Base-by-base conservation (phyloP, 1,140 invertebrate species). In the Eupeodes corollae region DNA sequence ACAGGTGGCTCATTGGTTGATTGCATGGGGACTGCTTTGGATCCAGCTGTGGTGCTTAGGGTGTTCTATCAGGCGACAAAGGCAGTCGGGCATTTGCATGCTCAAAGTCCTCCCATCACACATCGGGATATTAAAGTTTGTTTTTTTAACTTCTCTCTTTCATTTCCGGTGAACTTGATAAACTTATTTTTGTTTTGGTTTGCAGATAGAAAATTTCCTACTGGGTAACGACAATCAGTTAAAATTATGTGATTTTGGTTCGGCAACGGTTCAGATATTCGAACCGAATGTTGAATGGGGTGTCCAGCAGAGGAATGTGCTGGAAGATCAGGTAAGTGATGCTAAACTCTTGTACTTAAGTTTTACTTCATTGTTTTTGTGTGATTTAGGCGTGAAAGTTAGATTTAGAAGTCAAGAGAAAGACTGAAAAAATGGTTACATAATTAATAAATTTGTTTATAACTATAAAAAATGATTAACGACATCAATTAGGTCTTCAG, bases 161-260 rank as follows among this genome's bases (percentile, higher is more conserved):
- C 9, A 31, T 3, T 13, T 26, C 13, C 42, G 14, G 35, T 35
- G 10, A 19, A 9, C 8, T 15, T 40, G 34, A 13, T 35, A 46
- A 13, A 34, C 44, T 48, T 50, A 41, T 48, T 34, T 47, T 16
- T 42, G 51, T 58, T 40, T 55, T 79, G 74, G 71, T 82, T 46
- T 80, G 82, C 68, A 91, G 62, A 67, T 68, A 49, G 66, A 68
- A 46, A 68, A 68, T 39, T 68, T 67, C n/a, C 68, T 94, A 10
- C 75, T 97, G 26, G 83, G 84, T 52, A 68, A 70, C 49, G 78
- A 87, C 59, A 90, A 91, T 51, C 77, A 79, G 53, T 81, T 99
- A 33, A 99, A 99, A 71, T 70, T 99, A 41, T 99, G 97, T 75
- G 97, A 99, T 74, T 99, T 99, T 80, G 97, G 97, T 1, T 98